Percentiles rank a stretch among this genome's conserved stretches.
Conservation (phyloP, 1,140 invertebrate species). For the Caenorhabditis elegans region DNA sequence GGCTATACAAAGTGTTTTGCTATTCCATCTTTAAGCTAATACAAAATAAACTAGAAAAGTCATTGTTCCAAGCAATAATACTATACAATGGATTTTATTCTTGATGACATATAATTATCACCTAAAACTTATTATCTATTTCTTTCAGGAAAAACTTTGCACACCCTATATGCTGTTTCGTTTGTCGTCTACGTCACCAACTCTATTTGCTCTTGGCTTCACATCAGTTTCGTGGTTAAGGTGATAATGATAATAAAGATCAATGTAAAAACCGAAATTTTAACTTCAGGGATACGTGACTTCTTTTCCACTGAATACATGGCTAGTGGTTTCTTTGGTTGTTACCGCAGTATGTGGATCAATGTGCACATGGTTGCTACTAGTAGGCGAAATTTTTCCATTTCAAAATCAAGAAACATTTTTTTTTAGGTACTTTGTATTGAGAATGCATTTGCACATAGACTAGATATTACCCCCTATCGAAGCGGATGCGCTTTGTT, state of each 20-base stretch:
- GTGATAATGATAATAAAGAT: conserved; percentile 15
- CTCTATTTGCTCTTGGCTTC: conserved; percentile 59
- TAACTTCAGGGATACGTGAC: conserved; percentile 54
- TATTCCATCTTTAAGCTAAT: no score
- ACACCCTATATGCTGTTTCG: conserved; percentile 60
- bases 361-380: conserved; percentile 58
- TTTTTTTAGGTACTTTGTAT: conserved; percentile 59
- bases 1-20: no score
- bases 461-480: conserved; percentile 52
- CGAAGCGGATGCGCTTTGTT: conserved; percentile 59
- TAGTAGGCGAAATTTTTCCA: conserved; percentile 45
- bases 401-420: not conserved
- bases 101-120: not conserved
- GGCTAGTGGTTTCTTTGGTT: conserved; percentile 60
- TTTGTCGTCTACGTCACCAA: conserved; percentile 62
- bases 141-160: conserved; percentile 58
- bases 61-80: no score
- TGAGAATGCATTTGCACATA: conserved; percentile 62
- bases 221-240: conserved; percentile 42
- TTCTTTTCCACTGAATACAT: conserved; percentile 60
- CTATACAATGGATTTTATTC: not conserved
- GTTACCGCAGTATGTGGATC: conserved; percentile 53
- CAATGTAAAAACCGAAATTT: not conserved
- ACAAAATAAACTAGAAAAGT: no score
- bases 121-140: conserved; percentile 1